Evolutionary conservation across 2,113 vertebrate species (phyloP).

Genomic region (Nesogale talazaci): DNA sequence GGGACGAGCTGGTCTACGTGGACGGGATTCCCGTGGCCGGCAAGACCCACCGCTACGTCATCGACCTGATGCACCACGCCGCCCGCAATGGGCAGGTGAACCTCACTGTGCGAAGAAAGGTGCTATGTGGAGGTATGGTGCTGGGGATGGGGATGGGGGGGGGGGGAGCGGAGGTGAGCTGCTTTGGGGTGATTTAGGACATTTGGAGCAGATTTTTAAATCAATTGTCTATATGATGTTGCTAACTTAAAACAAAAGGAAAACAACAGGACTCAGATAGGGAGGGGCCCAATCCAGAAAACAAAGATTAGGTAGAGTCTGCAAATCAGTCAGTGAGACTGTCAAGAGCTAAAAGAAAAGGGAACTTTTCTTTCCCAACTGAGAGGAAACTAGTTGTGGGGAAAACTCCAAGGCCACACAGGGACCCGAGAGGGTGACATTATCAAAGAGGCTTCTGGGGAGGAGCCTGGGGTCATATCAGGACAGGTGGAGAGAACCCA

Average conservation of each 20-base stretch:
- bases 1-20: constrained; percentile 96
- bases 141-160: fast-evolving
- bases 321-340: not conserved
- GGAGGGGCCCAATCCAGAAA: not conserved
- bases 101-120: constrained; percentile 95
- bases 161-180: not conserved
- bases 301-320: not conserved
- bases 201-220: not conserved
- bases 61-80: constrained; percentile 98
- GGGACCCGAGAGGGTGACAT: not conserved
- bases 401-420: not conserved
- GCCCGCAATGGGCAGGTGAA: constrained; percentile 97
- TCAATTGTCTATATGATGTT: not conserved
- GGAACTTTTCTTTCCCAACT: not conserved
- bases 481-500: not conserved
- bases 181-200: not conserved
- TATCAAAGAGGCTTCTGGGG: not conserved
- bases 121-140: constrained; percentile 89
- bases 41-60: constrained; percentile 98
- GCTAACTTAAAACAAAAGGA: not conserved
- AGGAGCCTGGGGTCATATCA: not conserved
- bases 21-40: constrained; percentile 96
- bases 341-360: not conserved
- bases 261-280: not conserved
- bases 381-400: not conserved